Evolutionary conservation across 2,113 vertebrate genomes (phyloP), one percentile per base, ranked within the genome.

Genomic region (Plecturocebus donacophilus): DNA sequence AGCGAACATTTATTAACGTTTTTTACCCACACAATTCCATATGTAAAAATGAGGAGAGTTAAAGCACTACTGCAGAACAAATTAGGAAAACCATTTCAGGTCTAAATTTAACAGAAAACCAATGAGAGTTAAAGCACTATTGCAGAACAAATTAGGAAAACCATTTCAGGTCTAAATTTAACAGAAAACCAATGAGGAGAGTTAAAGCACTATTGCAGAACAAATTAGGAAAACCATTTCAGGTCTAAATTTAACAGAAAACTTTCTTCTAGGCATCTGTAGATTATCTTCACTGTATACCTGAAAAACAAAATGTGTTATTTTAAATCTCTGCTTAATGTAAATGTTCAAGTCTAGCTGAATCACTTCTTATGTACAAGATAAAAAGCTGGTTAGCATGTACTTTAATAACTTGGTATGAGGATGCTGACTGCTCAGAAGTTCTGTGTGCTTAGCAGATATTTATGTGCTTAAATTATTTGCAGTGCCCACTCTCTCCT

Each of bases 251-350:
- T 10, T 38, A n/a, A 71, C 68, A 95, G 56, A 77, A 90, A 90
- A 66, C 56, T 56, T 95, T 85, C 97, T 93, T 95, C 76, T 47
- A 71, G 95, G 84, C 80, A 90, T 68, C 64, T 86, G 3, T 0
- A 64, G 52, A 30, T 71, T 47, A 21, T 71, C 25, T 86, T 38
- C 19, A 54, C 12, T 42, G 75, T 35, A 40, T 23, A 83, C 73
- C 97, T 98, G 96, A 40, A 97, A 97, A 93, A 98, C 56, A 97
- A 66, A 95, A 96, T 40, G 20, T 71, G 56, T 76, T 91, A 71
- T 12, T 94, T 96, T 68, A 71, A 91, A 90, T 32, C 7, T 75
- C 49, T 88, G 35, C 47, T 92, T 94, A 61, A 42, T 70, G 71
- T 49, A 47, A 38, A 49, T 71, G 45, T 87, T 91, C 84, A 87